Conservation (phyloP, 2,888 invertebrate genomes). For the Halocaridina rubra region DNA sequence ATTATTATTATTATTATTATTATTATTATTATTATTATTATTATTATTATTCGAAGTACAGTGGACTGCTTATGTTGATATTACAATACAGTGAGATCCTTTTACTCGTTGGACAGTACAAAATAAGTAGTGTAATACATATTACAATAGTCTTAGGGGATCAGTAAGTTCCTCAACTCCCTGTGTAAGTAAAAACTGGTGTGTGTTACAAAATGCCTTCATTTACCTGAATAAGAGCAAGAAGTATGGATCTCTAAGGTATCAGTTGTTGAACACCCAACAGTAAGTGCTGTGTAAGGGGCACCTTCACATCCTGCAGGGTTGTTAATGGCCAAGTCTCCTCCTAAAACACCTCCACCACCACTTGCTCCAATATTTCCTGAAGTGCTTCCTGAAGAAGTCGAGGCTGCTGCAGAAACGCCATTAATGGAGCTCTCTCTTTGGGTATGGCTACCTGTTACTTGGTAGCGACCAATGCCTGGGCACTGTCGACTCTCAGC, state of each 20-base stretch:
- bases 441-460: slow-evolving; percentile 1
- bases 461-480: slow-evolving; percentile 55
- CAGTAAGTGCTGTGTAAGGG: slow-evolving; percentile 51
- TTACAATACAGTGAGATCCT: too few relatives aligned
- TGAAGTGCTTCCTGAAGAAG: not conserved
- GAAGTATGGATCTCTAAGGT: slow-evolving; percentile 54
- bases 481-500: slow-evolving; percentile 55
- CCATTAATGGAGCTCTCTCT: not conserved
- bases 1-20: too few relatives aligned
- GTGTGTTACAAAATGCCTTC: too few relatives aligned
- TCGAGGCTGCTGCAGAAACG: not conserved
- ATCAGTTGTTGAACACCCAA: slow-evolving; percentile 54
- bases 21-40: too few relatives aligned
- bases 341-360: not conserved
- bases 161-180: too few relatives aligned
- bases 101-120: too few relatives aligned
- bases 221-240: slow-evolving; percentile 44
- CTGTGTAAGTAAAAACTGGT: too few relatives aligned
- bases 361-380: not conserved
- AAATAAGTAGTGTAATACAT: too few relatives aligned
- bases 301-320: not conserved
- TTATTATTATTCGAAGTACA: too few relatives aligned
- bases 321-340: not conserved
- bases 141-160: too few relatives aligned
- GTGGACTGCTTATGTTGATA: too few relatives aligned